Conservation (phyloP, 2,888 invertebrate species). For the Drosophila setosimentum region DNA sequence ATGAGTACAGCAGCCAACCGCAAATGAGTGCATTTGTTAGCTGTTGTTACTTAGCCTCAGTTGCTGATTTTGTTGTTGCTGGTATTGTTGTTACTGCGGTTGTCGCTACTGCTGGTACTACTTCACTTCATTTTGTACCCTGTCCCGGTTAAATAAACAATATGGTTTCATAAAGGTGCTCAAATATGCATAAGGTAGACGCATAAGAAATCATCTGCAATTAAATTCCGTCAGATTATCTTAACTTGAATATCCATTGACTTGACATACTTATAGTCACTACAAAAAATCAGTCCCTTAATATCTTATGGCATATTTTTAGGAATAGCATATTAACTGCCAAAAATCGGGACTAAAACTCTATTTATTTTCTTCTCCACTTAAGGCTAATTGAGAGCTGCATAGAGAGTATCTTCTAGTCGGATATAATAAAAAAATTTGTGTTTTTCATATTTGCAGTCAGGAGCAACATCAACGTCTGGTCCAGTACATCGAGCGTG, state of each 20-base stretch:
- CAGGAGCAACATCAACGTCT: conserved; percentile 33
- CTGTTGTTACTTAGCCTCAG: conserved; percentile 54
- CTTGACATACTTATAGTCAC: too few relatives aligned
- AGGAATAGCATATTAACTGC: not conserved
- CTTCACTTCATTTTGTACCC: conserved; percentile 56
- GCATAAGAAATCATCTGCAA: not conserved
- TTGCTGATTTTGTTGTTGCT: conserved; percentile 25
- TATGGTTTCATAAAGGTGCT: not conserved
- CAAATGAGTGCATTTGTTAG: conserved; percentile 70
- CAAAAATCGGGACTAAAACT: not conserved
- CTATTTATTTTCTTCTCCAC: not conserved
- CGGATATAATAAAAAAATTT: too few relatives aligned
- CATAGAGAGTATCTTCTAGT: conserved; percentile 22
- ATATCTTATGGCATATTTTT: too few relatives aligned
- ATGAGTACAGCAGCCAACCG: conserved; percentile 62
- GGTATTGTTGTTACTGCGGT: conserved; percentile 25
- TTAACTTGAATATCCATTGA: too few relatives aligned
- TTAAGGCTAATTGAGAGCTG: not conserved
- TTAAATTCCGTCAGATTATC: too few relatives aligned
- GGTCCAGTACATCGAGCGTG: conserved; percentile 76
- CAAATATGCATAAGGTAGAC: not conserved
- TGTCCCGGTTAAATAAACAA: not conserved
- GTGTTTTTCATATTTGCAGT: conserved; percentile 9
- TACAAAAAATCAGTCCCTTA: too few relatives aligned
- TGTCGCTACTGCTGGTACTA: conserved; percentile 21